Evolutionary conservation across 1,140 invertebrate genomes (phyloP).

Genomic region (Neodiprion fabricii): DNA sequence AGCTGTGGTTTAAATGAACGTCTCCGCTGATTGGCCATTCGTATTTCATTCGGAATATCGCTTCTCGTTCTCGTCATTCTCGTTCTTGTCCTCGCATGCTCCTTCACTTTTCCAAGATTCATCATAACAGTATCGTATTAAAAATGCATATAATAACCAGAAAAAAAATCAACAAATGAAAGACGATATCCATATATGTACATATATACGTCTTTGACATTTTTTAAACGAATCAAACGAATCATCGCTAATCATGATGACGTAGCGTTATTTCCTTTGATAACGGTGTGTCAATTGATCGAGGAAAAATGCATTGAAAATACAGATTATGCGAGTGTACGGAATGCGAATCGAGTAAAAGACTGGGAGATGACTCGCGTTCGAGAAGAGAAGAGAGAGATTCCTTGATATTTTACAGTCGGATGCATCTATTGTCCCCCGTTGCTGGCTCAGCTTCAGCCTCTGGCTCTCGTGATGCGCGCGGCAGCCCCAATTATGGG

Average conservation of each 20-base stretch:
- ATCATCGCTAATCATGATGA: too few relatives aligned
- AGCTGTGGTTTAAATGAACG: conserved; percentile 51
- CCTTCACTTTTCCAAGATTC: conserved; percentile 14
- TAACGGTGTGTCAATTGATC: too few relatives aligned
- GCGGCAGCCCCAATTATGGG: conserved; percentile 59
- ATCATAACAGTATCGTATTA: too few relatives aligned
- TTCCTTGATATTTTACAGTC: conserved; percentile 60
- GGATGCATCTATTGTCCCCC: conserved; percentile 57
- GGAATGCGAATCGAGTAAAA: background rate
- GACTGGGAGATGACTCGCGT: background rate
- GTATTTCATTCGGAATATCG: conserved; percentile 10
- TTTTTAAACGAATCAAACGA: too few relatives aligned
- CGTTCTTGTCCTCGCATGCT: conserved; percentile 9
- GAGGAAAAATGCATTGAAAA: too few relatives aligned
- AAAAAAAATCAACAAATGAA: too few relatives aligned
- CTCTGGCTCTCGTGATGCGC: conserved; percentile 39
- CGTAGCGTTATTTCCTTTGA: too few relatives aligned
- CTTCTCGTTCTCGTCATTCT: background rate
- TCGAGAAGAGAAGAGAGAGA: background rate
- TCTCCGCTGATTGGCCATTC: conserved; percentile 54
- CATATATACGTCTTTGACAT: too few relatives aligned
- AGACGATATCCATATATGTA: too few relatives aligned
- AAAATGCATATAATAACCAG: too few relatives aligned
- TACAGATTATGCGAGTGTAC: too few relatives aligned
- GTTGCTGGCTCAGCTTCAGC: conserved; percentile 11